Percentiles rank a stretch among this genome's conserved stretches.
Conservation (phyloP, 2,113 vertebrate genomes). For the Tichodroma muraria region DNA sequence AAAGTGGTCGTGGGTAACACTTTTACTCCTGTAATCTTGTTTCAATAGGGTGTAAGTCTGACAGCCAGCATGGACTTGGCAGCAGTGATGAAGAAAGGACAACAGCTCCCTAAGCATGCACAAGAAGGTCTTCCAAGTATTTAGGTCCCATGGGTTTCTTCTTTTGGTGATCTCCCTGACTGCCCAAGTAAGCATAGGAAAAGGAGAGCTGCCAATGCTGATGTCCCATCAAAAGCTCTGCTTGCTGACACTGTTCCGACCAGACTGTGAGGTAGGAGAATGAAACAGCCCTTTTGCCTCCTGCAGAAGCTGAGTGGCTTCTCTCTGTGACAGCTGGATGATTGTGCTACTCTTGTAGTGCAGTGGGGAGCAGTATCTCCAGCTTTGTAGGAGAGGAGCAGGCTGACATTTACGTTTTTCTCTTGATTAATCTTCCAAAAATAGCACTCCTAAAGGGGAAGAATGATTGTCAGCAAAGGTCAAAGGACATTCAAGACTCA, state of each 20-base stretch:
- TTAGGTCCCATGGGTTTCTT: neutral
- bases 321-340: neutral
- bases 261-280: rapidly evolving
- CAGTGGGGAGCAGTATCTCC: neutral
- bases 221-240: neutral
- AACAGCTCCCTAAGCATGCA: neutral
- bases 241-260: neutral
- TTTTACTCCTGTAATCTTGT: neutral
- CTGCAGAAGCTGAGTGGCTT: neutral
- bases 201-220: neutral
- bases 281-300: neutral
- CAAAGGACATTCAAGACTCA: neutral
- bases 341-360: neutral
- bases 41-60: neutral
- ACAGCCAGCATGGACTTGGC: neutral
- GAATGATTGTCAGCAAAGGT: neutral
- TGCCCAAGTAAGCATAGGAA: neutral
- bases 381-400: neutral
- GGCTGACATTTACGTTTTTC: neutral
- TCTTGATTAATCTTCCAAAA: neutral
- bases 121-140: neutral
- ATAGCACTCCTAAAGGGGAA: neutral
- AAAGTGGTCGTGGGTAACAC: neutral
- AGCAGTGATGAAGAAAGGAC: neutral
- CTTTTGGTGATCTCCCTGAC: neutral